Evolutionary conservation across 2,888 invertebrate genomes (phyloP).

Genomic region (Sylvicola fuscatus): DNA sequence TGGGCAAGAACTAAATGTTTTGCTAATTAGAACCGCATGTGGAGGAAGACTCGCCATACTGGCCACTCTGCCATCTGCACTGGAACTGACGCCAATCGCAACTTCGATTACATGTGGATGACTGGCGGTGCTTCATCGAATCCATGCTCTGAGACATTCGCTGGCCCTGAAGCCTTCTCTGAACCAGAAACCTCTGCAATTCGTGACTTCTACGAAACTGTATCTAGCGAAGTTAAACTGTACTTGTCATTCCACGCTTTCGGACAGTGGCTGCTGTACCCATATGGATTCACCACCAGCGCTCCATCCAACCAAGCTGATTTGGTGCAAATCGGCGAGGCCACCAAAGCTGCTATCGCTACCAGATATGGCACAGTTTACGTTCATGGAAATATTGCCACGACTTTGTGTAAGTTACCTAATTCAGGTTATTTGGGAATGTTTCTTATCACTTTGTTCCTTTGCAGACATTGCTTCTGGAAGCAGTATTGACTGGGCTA

Average conservation of each 20-base stretch:
- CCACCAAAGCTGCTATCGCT: constrained; percentile 15
- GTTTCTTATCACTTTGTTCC: constrained; percentile 1
- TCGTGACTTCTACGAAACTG: constrained; percentile 29
- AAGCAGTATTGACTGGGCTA: constrained; percentile 41
- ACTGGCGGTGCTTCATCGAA: constrained; percentile 34
- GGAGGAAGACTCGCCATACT: constrained; percentile 42
- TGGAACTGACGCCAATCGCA: constrained; percentile 60
- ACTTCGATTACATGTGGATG: constrained; percentile 51
- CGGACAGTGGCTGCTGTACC: constrained; percentile 44
- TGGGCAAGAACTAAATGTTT: too few species aligned
- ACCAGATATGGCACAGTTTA: constrained; percentile 37
- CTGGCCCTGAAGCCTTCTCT: constrained; percentile 46
- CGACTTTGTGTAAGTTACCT: constrained; percentile 30
- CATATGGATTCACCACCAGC: constrained; percentile 42
- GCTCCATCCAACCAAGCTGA: constrained; percentile 32
- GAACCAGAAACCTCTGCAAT: constrained; percentile 40
- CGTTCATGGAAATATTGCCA: constrained; percentile 34
- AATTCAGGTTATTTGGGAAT: background rate
- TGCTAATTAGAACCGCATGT: constrained; percentile 33
- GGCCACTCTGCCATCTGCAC: constrained; percentile 26
- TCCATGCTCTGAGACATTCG: constrained; percentile 40
- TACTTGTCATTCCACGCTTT: constrained; percentile 58
- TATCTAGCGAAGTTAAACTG: constrained; percentile 30
- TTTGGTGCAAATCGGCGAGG: constrained; percentile 19
- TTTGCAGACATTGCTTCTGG: constrained; percentile 42